Conservation (phyloP, 1,140 invertebrate genomes). For the Drosophila hydei region DNA sequence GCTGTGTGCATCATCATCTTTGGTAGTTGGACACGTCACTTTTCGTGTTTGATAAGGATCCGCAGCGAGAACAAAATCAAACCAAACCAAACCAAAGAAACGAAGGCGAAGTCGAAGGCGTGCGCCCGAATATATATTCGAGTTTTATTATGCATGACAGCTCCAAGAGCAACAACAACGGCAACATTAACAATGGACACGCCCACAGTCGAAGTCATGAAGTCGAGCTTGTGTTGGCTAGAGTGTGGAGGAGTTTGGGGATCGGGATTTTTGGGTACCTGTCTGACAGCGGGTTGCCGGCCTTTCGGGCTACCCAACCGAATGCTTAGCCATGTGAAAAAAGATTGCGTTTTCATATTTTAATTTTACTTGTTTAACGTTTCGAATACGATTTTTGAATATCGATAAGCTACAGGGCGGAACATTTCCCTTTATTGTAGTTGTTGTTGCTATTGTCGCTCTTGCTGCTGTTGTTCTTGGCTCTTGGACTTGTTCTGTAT, state of each 20-base stretch:
- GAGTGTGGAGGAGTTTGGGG: neutral
- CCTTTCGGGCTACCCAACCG: conserved; percentile 36
- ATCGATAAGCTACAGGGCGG: conserved; percentile 75
- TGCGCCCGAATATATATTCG: conserved; percentile 78
- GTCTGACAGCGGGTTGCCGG: conserved; percentile 74
- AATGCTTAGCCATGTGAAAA: conserved; percentile 80
- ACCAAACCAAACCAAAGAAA: conserved; percentile 10
- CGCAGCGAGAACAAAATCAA: conserved; percentile 65
- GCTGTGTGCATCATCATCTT: conserved; percentile 67
- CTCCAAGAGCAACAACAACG: conserved; percentile 56
- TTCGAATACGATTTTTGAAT: conserved; percentile 75
- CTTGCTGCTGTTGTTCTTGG: conserved; percentile 11
- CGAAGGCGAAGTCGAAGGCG: conserved; percentile 58
- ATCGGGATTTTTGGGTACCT: conserved; percentile 50
- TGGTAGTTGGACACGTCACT: conserved; percentile 71
- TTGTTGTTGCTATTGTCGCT: neutral
- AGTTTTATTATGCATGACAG: conserved; percentile 82
- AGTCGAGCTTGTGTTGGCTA: conserved; percentile 37
- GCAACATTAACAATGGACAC: conserved; percentile 66
- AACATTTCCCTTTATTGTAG: conserved; percentile 56
- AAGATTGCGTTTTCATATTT: conserved; percentile 82
- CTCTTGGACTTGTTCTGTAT: conserved; percentile 36
- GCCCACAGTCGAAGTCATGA: conserved; percentile 56
- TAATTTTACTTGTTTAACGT: conserved; percentile 76
- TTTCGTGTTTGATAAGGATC: conserved; percentile 82